Evolutionary conservation across 2,888 invertebrate genomes (phyloP), one percentile per base, ranked within the genome.

Genomic region (Ariolimax columbianus): DNA sequence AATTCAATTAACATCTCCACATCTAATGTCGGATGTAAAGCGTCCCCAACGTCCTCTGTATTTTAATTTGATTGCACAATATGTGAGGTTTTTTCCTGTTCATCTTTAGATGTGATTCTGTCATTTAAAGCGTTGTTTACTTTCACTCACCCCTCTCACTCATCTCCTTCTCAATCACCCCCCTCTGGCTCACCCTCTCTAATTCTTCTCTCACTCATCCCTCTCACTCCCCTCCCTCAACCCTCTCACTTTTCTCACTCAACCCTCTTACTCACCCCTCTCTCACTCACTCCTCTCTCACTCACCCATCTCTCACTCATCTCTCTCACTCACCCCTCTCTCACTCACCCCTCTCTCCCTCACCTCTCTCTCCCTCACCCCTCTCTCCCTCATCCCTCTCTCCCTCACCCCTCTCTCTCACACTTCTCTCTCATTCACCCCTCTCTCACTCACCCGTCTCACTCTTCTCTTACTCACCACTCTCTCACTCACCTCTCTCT

Each of bases 171-270:
- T 47, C 47, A 14, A 23, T 26, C 33, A 7, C 19, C 19, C 11
- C n/a, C 23, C 63, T 63, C n/a, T 63, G 4, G n/a, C n/a, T n/a
- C n/a, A n/a, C n/a, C n/a, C n/a, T n/a, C n/a, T n/a, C n/a, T n/a
- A n/a, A n/a, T n/a, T n/a, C n/a, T n/a, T n/a, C n/a, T n/a, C n/a
- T n/a, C n/a, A n/a, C n/a, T n/a, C n/a, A n/a, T n/a, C n/a, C n/a
- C n/a, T n/a, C n/a, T n/a, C n/a, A n/a, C n/a, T n/a, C n/a, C 23
- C 33, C 55, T 78, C 59, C 33, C 26, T 78, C 78, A 55, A 26
- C 47, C 55, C 55, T 23, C 30, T 30, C 47, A 7, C 26, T 23
- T 7, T 43, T 23, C 14, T 23, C 19, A 17, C 40, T 30, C 43
- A 11, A 43, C 30, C 30, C 17, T 68, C 68, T 40, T 7, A n/a